Percentiles rank a stretch among this genome's conserved stretches.
Evolutionary conservation across 2,113 vertebrate genomes (phyloP).

Genomic region (Dermatemys mawii): DNA sequence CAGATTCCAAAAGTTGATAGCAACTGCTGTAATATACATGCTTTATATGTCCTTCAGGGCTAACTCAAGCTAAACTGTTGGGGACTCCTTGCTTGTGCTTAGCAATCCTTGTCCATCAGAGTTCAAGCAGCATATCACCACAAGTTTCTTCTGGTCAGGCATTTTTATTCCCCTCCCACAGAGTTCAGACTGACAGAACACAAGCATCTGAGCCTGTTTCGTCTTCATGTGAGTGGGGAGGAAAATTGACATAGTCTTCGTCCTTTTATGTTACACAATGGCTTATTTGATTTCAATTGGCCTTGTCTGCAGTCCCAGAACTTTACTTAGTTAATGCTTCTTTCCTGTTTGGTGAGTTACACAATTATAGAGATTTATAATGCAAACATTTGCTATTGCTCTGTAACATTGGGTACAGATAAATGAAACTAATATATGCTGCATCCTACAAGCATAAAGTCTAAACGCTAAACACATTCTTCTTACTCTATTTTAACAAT

Average conservation of each 20-base stretch:
- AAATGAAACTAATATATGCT: neutral
- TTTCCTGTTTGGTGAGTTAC: neutral
- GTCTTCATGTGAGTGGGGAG: neutral
- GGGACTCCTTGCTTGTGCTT: neutral
- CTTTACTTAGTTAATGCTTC: neutral
- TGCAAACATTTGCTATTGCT: neutral
- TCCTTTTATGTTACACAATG: neutral
- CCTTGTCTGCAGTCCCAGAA: neutral
- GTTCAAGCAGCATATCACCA: neutral
- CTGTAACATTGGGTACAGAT: neutral
- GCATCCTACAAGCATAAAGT: neutral
- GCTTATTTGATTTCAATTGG: neutral
- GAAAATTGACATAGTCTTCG: neutral
- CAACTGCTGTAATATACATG: neutral
- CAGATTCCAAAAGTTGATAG: neutral
- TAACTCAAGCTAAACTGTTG: neutral
- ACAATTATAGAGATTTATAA: neutral
- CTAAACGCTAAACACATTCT: neutral
- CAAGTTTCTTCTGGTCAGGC: neutral
- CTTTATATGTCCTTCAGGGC: neutral
- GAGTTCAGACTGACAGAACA: neutral
- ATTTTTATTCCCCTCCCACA: neutral
- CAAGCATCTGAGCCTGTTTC: neutral
- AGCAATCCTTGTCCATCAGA: neutral
- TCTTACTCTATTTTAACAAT: neutral